Evolutionary conservation across 2,888 invertebrate species (phyloP).

Genomic region (Microctonus aethiopoides): DNA sequence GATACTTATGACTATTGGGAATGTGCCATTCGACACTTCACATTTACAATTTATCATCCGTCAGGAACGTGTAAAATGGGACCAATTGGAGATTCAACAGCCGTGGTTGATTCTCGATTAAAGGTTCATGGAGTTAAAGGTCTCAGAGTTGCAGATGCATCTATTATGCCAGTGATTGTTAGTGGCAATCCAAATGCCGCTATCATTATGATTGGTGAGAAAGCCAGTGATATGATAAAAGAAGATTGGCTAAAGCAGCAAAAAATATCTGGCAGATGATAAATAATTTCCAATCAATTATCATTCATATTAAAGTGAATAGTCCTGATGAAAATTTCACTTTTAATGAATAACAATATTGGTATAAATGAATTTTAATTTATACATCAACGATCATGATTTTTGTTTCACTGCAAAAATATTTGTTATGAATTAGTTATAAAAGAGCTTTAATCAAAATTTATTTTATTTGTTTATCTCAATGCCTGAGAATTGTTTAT

Average conservation of each 20-base stretch:
- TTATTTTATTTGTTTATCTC: neutral
- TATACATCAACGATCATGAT: no score
- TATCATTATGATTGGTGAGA: conserved; percentile 91
- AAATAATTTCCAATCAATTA: neutral
- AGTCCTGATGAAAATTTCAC: neutral
- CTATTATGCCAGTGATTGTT: conserved; percentile 89
- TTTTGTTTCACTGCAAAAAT: no score
- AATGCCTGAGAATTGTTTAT: neutral
- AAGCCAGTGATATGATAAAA: conserved; percentile 89
- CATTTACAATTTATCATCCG: conserved; percentile 86
- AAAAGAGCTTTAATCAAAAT: conserved; percentile 11
- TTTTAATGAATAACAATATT: neutral
- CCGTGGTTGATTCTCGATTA: conserved; percentile 83
- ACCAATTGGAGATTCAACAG: conserved; percentile 77
- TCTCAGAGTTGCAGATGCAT: conserved; percentile 84
- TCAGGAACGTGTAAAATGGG: conserved; percentile 91
- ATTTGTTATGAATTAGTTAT: no score
- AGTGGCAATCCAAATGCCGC: conserved; percentile 93
- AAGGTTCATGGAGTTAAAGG: conserved; percentile 83
- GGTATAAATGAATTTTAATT: neutral
- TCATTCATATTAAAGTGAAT: neutral
- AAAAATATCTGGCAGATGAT: conserved; percentile 33
- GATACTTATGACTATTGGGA: conserved; percentile 89
- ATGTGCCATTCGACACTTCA: conserved; percentile 84
- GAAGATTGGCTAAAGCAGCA: conserved; percentile 75